Base-by-base conservation (phyloP, 2,797 vertebrate genomes). In the Sphenodon punctatus region DNA sequence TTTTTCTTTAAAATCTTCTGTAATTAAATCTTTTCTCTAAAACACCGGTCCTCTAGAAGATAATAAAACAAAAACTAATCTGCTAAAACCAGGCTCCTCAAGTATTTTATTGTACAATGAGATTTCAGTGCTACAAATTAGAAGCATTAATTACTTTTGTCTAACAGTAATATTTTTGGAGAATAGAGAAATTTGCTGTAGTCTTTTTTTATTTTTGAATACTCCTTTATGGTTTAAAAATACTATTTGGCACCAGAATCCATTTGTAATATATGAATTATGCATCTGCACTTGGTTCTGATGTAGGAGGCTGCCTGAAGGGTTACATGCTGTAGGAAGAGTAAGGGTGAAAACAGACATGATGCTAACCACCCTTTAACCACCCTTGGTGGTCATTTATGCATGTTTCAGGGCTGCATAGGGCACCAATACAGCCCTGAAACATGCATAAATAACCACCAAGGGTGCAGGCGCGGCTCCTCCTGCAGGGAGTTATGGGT, bases 241-340 rank as follows among this genome's bases (percentile, higher is more conserved):
- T 27, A 42, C 11, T 30, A 60, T 80, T 74, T 55, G 38, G 27
- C 49, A 80, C 10, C 3, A 34, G 6, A 34, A 74, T 12, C 4
- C 38, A 68, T 5, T 74, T 80, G 79, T 75, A 78, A 78, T 11
- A 5, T 77, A 41, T 59, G 51, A 80, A 71, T 72, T 75, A 48
- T 55, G 1, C 14, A 75, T 30, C 19, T 42, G 17, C 41, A 7
- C 0, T 2, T 67, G 75, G 72, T 46, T 48, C 17, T 39, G 46
- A 60, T 48, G 15, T 3, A 45, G 5, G 46, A 8, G 30, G 11
- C 7, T 17, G 19, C 41, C 34, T 78, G 15, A 46, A 86, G 83
- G 79, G 59, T 63, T 7, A 67, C 16, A 16, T 69, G 7, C n/a
- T 83, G 6, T 2, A 39, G 12, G 23, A 58, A 53, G 5, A 74